Base-by-base conservation (phyloP, 2,113 vertebrate genomes). In the Haplotaxodon microlepis region DNA sequence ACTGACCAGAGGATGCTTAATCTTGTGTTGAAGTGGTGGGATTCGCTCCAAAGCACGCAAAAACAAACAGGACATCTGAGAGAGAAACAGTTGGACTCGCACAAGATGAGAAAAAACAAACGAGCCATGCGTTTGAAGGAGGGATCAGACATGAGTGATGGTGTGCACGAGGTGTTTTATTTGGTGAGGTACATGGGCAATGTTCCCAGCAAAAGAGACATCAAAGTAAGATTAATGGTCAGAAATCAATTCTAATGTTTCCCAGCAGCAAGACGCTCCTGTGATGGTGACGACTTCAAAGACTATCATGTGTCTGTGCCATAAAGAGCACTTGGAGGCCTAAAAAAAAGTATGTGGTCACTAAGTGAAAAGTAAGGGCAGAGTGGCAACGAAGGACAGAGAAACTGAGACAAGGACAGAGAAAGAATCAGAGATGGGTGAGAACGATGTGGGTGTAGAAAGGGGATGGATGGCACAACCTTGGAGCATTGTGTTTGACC, bases 171-270 rank as follows among this genome's bases (percentile, higher is more conserved):
- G n/a, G 21, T 83, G 78, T 88, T 91, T 88, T 29, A 69, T 82
- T 82, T 56, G 56, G 79, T 42, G 9, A 21, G 40, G 61, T 13
- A 81, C 27, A 59, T 8, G 12, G 29, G 69, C 83, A 45, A 45
- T 83, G 84, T 87, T 83, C 57, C 21, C 57, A 66, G 42, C 4
- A 5, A 88, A 27, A 71, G 73, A 84, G 85, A 59, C 85, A 86
- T 83, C 11, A 84, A 88, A 88, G 79, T 63, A 54, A 85, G 89
- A 88, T 85, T 86, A 80, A 90, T 42, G 82, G 84, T 66, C 36
- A 51, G 34, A 69, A 88, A 92, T 90, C 56, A 59, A 57, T 83
- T 76, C 31, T 81, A 69, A 86, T 63, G 87, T 87, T 81, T 81
- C 82, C 79, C 10, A 1, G 38, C 85, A 38, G 73, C 69, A 21